phyloP scores from a whole-genome alignment of 2,888 invertebrate genomes.

The Parelbella ahira region DNA sequence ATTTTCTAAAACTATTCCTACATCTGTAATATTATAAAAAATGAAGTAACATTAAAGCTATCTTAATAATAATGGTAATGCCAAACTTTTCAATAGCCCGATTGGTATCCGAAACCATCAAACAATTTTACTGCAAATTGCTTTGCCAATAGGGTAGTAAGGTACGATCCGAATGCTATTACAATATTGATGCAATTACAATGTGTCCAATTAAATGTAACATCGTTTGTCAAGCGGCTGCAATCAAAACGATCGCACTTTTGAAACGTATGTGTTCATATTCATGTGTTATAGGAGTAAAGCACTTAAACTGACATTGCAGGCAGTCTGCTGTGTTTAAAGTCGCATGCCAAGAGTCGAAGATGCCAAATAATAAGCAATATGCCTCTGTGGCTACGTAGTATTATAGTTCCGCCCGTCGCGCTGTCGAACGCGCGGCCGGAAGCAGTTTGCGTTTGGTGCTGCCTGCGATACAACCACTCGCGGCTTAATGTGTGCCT shows the following conservation, averaged over 20 bases:
- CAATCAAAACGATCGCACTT: constrained; percentile 45
- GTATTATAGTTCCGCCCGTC: constrained; percentile 59
- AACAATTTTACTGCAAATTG: constrained; percentile 24
- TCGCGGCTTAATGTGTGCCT: constrained; percentile 5
- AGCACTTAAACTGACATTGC: constrained; percentile 69
- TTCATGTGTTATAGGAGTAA: constrained; percentile 63
- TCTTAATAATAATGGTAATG: too few species aligned
- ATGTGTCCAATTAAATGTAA: constrained; percentile 32
- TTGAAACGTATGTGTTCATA: constrained; percentile 53
- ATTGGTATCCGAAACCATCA: constrained; percentile 11
- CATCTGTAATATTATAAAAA: too few species aligned
- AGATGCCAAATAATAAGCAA: constrained; percentile 78
- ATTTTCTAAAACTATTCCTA: too few species aligned
- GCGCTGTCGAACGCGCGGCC: constrained; percentile 55
- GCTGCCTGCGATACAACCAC: constrained; percentile 22
- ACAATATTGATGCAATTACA: constrained; percentile 16
- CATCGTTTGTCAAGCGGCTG: constrained; percentile 36
- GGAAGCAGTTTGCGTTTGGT: constrained; percentile 56
- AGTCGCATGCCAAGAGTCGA: constrained; percentile 72
- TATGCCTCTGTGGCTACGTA: constrained; percentile 53
- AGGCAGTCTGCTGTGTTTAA: constrained; percentile 46
- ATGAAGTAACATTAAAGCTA: too few species aligned
- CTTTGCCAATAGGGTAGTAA: constrained; percentile 17
- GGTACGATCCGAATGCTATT: constrained; percentile 19
- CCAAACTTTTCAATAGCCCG: too few species aligned